Evolutionary conservation across 2,113 vertebrate genomes (phyloP), one percentile per base, ranked within the genome.

Genomic region (Oncorhynchus tshawytscha): DNA sequence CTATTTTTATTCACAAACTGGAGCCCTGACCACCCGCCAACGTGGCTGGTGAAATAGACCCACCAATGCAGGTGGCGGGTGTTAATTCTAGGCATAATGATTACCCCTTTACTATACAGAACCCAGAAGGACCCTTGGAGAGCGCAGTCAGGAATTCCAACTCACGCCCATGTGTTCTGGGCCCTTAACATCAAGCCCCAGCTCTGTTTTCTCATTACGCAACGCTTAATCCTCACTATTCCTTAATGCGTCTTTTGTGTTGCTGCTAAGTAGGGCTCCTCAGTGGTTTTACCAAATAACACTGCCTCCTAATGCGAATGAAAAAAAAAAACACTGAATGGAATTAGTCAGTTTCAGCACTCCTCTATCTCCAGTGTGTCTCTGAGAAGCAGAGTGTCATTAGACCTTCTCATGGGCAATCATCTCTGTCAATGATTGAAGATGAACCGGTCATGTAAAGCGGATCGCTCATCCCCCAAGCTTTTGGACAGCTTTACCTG

Each of bases 111-210:
- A 45, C 39, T 57, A 57, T 57, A 57, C 54, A 4, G 13, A 57
- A 57, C 54, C 34, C 7, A 62, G 2, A 62, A 62, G 59, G 59
- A 62, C n/a, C 59, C 59, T 24, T 22, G 2, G 67, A 79, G n/a
- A 71, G 76, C 81, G 78, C 70, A 74, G 79, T 65, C 39, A 74
- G 88, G 81, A 88, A 87, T 87, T 90, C 85, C 87, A 74, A 80
- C 72, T 77, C 34, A 68, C 71, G 45, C 76, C 49, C 54, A 66
- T 81, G 22, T 65, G 83, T 76, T 74, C 66, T 82, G 65, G 81
- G 74, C 75, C 68, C 54, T 77, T 85, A 77, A 77, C 74, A 70
- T 69, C 49, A 66, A 57, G 2, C 71, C 29, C 7, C 5, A 2
- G 72, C 72, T 75, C 45, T 78, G 65, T 76, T 83, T 81, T 68